phyloP scores from a whole-genome alignment of 35 echinoderm and acorn worm genomes.

The Chiridota heheva region DNA sequence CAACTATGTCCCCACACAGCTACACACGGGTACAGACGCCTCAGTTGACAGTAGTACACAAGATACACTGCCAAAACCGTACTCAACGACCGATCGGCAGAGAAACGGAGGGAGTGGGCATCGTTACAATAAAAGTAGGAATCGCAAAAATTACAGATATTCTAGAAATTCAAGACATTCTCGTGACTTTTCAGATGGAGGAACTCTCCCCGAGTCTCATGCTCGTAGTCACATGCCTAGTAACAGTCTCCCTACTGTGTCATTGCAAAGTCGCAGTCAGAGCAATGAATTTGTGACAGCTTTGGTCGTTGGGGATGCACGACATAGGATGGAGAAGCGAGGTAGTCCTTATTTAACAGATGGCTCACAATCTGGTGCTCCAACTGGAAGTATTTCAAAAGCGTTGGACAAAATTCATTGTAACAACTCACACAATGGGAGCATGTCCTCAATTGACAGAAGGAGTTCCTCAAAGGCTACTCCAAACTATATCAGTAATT shows the following conservation, averaged over 20 bases:
- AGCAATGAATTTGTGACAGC: conserved; percentile 37
- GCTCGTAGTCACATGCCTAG: conserved; percentile 29
- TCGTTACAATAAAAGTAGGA: conserved; percentile 59
- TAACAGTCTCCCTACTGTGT: conserved; percentile 22
- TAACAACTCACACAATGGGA: conserved; percentile 23
- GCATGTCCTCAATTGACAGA: conserved; percentile 39
- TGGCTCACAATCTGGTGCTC: background rate
- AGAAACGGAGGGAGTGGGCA: conserved; percentile 51
- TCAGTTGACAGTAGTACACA: conserved; percentile 88
- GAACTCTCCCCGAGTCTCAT: conserved; percentile 16
- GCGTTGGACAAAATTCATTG: conserved; percentile 11
- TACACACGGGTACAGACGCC: conserved; percentile 88
- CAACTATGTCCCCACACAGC: conserved; percentile 88
- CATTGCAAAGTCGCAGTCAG: conserved; percentile 14
- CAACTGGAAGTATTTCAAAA: conserved; percentile 22
- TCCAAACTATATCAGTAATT: too few species aligned
- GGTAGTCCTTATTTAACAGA: conserved; percentile 15
- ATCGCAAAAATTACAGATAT: conserved; percentile 71
- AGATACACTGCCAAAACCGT: conserved; percentile 49
- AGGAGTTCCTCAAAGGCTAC: background rate
- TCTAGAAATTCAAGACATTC: conserved; percentile 70
- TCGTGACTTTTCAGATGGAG: conserved; percentile 64
- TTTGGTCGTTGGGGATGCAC: conserved; percentile 13
- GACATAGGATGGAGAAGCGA: background rate
- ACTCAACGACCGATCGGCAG: conserved; percentile 57